Evolutionary conservation across 92 coral and sea anemone species (phyloP), one percentile per base, ranked within the genome.

Genomic region (Nematostella vectensis): DNA sequence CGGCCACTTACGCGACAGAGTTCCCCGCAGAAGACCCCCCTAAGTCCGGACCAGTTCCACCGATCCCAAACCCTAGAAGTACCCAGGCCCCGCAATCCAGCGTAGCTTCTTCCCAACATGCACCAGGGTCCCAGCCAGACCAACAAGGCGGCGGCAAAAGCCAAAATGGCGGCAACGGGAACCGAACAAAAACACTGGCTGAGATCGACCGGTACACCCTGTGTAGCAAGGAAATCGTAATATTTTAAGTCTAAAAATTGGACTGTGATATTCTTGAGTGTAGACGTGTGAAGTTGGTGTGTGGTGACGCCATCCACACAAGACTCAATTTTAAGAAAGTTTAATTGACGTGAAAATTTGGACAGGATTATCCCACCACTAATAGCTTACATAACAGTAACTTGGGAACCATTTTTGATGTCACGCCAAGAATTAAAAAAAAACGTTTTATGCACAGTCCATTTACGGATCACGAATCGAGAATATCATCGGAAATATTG

Each of bases 201-300:
- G 99, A 93, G 63, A 86, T 93, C 16, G 88, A 93, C 28, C 69
- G 99, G 57, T 93, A 93, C 50, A 93, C 99, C 18, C 82, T 93
- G 28, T 91, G 98, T 42, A 86, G 87, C 29, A 93, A 93, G 55
- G 86, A 88, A 52, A 93, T 93, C 13, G 99, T 93, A 25, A 49
- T 74, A 54, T 81, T 82, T 57, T 79, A 62, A 67, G 20, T n/a
- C n/a, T n/a, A n/a, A 33, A n/a, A n/a, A n/a, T n/a, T n/a, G n/a
- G n/a, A n/a, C n/a, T n/a, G n/a, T n/a, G n/a, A n/a, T n/a, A n/a
- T n/a, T n/a, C n/a, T n/a, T n/a, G n/a, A n/a, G n/a, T n/a, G n/a
- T n/a, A n/a, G n/a, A n/a, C n/a, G n/a, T n/a, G n/a, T n/a, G n/a
- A n/a, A n/a, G n/a, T n/a, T n/a, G n/a, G n/a, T n/a, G n/a, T n/a